phyloP scores from a whole-genome alignment of 2,113 vertebrate genomes.

The Eleginops maclovinus region DNA sequence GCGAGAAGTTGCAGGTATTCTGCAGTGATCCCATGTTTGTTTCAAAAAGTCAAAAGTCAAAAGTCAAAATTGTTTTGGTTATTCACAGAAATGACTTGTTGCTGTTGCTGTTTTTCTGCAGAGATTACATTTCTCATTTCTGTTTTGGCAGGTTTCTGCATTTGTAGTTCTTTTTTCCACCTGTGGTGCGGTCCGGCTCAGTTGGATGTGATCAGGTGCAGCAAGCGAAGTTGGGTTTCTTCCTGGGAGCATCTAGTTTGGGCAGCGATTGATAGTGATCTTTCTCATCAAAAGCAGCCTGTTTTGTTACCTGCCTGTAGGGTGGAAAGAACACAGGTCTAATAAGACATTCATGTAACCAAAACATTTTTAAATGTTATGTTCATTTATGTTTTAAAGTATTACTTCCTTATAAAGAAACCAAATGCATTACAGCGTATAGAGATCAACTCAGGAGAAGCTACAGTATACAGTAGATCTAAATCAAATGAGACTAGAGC shows the following conservation, averaged over 20 bases:
- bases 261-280: slow-evolving; percentile 81
- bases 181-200: background rate
- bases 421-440: no score
- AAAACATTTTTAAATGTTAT: no score
- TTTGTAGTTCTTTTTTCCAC: slow-evolving; percentile 9
- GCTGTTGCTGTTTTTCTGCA: background rate
- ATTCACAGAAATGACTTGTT: slow-evolving; percentile 36
- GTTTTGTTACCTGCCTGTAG: slow-evolving; percentile 90
- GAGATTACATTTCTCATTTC: background rate
- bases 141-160: slow-evolving; percentile 27
- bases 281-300: slow-evolving; percentile 78
- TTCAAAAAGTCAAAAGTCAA: no score
- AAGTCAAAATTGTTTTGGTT: background rate
- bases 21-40: slow-evolving; percentile 7
- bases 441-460: background rate
- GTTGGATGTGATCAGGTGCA: slow-evolving; percentile 78
- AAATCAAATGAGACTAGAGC: background rate
- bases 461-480: background rate
- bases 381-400: background rate
- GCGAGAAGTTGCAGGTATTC: background rate
- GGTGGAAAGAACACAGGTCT: background rate
- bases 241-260: slow-evolving; percentile 84
- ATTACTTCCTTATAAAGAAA: no score
- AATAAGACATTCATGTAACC: background rate
- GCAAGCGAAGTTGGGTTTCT: slow-evolving; percentile 85